These are phyloP conservation scores for Hemiprocne comata DNA, from an alignment of 2,113 vertebrate species.

Conservation along the genomic window DNA sequence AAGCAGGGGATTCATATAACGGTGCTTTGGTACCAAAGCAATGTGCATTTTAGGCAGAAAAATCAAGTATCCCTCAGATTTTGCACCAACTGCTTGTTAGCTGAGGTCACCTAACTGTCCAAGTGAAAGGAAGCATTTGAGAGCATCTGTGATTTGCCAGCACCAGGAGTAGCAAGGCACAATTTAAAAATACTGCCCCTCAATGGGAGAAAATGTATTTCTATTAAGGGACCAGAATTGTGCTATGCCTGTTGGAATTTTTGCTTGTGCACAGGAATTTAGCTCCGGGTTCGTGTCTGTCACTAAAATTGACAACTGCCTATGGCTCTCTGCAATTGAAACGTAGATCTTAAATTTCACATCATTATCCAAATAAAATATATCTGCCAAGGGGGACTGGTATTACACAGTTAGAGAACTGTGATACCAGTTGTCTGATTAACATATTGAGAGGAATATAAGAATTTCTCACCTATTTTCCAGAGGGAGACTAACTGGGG, in stretches of 20 bases:
- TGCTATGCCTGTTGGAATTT: slow-evolving; percentile 83
- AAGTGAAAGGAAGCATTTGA: slow-evolving; percentile 55
- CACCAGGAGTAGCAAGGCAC: slow-evolving; percentile 30
- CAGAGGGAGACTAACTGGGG: slow-evolving; percentile 76
- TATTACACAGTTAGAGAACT: slow-evolving; percentile 84
- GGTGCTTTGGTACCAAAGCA: not conserved
- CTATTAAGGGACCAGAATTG: slow-evolving; percentile 80
- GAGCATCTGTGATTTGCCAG: slow-evolving; percentile 67
- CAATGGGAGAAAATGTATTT: slow-evolving; percentile 78
- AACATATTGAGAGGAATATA: slow-evolving; percentile 85
- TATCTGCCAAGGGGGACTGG: slow-evolving; percentile 87
- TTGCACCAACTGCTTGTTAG: slow-evolving; percentile 37
- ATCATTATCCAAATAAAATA: slow-evolving; percentile 95
- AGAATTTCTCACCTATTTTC: slow-evolving; percentile 83
- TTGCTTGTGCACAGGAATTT: slow-evolving; percentile 85
- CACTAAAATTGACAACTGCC: slow-evolving; percentile 94
- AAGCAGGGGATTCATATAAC: not conserved
- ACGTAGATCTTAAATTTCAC: slow-evolving; percentile 97
- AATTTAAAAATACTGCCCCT: slow-evolving; percentile 77
- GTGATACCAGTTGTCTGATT: slow-evolving; percentile 85
- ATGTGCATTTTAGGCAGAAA: not conserved
- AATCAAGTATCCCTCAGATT: slow-evolving; percentile 14
- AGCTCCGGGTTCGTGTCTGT: slow-evolving; percentile 86
- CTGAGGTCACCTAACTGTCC: slow-evolving; percentile 44
- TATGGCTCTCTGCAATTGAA: slow-evolving; percentile 88